Evolutionary conservation across 2,888 invertebrate species (phyloP).

Genomic region (Leptinotarsa peninsularis): DNA sequence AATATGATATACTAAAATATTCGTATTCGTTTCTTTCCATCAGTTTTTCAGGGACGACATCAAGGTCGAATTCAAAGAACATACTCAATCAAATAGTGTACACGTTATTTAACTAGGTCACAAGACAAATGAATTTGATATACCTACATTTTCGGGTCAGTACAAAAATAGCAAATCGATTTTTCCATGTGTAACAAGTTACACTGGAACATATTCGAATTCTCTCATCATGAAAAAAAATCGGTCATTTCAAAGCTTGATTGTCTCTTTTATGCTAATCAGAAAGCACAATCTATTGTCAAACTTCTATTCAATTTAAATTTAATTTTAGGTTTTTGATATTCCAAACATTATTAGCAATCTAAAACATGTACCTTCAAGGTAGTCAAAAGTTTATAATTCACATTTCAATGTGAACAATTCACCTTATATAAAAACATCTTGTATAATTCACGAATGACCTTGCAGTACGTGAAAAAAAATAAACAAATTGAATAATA

Average conservation of each 20-base stretch:
- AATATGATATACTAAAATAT: no score
- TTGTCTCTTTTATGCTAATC: no score
- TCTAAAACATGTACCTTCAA: background rate
- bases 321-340: no score
- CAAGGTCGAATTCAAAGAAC: no score
- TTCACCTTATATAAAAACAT: background rate
- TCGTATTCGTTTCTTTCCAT: no score
- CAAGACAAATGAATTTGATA: background rate
- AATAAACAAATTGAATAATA: background rate
- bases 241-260: background rate
- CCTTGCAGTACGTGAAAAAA: background rate
- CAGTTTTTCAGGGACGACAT: no score
- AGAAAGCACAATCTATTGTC: no score
- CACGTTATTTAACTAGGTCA: background rate
- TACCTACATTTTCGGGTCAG: background rate
- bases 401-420: background rate
- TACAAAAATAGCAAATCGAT: slow-evolving; percentile 1
- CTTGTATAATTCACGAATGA: background rate
- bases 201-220: background rate
- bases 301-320: no score
- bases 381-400: background rate
- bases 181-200: background rate
- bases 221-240: background rate
- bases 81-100: background rate
- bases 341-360: no score